Base-by-base conservation (phyloP, 2,797 vertebrate species). In the Eospalax fontanierii region DNA sequence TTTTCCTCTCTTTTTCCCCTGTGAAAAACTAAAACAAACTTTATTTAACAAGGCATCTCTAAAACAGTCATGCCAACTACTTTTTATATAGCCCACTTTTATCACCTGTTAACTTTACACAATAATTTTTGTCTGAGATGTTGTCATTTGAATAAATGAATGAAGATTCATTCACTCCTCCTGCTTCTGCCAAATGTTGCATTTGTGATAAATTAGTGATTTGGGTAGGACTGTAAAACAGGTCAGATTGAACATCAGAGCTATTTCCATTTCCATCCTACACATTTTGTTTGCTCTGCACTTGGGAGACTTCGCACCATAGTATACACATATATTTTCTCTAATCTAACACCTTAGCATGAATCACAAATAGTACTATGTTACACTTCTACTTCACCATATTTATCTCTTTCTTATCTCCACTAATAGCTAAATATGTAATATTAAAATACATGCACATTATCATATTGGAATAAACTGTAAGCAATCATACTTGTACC, bases 261-360 rank as follows among this genome's bases (percentile, higher is more conserved):
- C 0, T 7, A 6, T 11, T 9, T 40, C 79, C 46, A 54, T 65
- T 35, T 50, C 24, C 59, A 86, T 14, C 24, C 15, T 4, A 50
- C 19, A 61, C 0, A 22, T 18, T 5, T 15, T 40, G 7, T 70
- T 43, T 74, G 35, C n/a, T 66, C 40, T 74, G 22, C 22, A 7
- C 4, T 54, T 68, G 46, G 12, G 33, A 30, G n/a, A 3, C 1
- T 21, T 54, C 43, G n/a, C 21, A 14, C 16, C 1, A 18, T 0
- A 46, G 0, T 33, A 54, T 43, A 0, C 11, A 0, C 24, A 28
- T 4, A 1, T 2, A 26, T 54, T 66, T 21, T 15, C 11, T 68
- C 22, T 33, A 65, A 40, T 4, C 24, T 24, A 76, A 12, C 4
- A 19, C 22, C 43, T 2, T 19, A 61, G n/a, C 18, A 40, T 4